Conservation (phyloP, 2,888 invertebrate species). For the Melinopterus prodromus region DNA sequence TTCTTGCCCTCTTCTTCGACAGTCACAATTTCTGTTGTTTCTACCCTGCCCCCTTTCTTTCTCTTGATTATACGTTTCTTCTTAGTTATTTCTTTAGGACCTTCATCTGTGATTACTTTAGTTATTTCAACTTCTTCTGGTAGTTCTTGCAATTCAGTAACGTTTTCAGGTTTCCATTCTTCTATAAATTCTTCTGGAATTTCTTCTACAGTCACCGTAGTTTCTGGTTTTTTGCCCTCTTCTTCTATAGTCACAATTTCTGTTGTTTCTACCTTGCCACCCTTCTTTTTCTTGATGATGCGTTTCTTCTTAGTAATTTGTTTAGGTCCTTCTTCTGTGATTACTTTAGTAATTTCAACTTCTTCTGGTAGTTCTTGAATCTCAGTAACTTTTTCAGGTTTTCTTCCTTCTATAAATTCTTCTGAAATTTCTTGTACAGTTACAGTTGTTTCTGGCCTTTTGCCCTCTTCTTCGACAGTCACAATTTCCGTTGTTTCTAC, state of each 20-base stretch:
- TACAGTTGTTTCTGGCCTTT: constrained; percentile 5
- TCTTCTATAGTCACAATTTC: constrained; percentile 20
- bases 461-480: constrained; percentile 12
- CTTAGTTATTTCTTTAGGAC: neutral
- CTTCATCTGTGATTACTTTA: neutral
- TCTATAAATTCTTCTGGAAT: constrained; percentile 10
- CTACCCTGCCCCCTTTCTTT: neutral
- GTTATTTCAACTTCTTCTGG: neutral
- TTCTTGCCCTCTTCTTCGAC: neutral
- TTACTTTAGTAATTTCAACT: constrained; percentile 48
- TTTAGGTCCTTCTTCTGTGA: constrained; percentile 59
- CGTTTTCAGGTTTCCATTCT: neutral
- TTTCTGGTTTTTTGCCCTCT: constrained; percentile 1
- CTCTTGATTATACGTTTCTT: neutral
- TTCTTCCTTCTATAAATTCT: neutral
- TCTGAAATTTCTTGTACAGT: constrained; percentile 6
- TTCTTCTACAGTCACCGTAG: constrained; percentile 8
- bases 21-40: neutral
- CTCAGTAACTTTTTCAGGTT: neutral
- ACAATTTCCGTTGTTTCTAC: constrained; percentile 16
- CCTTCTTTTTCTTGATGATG: constrained; percentile 49
- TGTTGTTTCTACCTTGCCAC: constrained; percentile 12
- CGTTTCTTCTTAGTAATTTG: constrained; percentile 45
- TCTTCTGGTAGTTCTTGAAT: constrained; percentile 39
- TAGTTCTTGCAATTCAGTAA: neutral